Evolutionary conservation across 2,888 invertebrate genomes (phyloP), one percentile per base, ranked within the genome.

Genomic region (Lamellibrachia satsuma): DNA sequence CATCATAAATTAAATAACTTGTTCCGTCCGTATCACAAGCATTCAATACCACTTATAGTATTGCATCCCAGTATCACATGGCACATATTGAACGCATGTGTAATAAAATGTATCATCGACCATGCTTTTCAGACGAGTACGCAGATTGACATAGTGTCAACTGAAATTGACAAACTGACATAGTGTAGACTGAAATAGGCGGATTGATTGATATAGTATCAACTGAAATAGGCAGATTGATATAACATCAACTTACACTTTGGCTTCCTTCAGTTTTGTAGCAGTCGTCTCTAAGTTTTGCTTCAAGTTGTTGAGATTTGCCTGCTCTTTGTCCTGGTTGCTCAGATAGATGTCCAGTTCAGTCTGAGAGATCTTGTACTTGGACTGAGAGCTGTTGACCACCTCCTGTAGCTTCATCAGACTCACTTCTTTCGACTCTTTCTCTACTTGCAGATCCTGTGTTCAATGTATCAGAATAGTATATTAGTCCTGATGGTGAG

Each of bases 271-370:
- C 1, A 97, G 93, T 3, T 94, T 95, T 1, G 92, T 93, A 51
- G 94, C 96, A 2, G 97, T 96, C n/a, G 97, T 97, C 92, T 97
- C 95, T 90, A 96, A 94, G 93, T 96, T 96, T n/a, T 94, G 94
- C 92, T 95, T 97, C 90, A 98, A 96, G 91, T 97, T 97, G 92
- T 97, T 97, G 90, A 98, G 96, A 94, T 98, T 98, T 22, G 97
- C 97, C n/a, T 97, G 97, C 95, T 98, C 98, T 15, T 97, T 97
- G 93, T 97, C 95, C 96, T 98, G 97, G 93, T 97, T 97, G 96
- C 97, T 97, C 95, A 98, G 96, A 94, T 98, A 98, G 92, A 98
- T 97, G 95, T 98, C 98, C 15, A 99, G 96, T 96, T 98, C 98
- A 0, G 98, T 98, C 95, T 98, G 98, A 0, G 98, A 98, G 90